Percentiles rank a stretch among this genome's conserved stretches.
Conservation (phyloP, 2,888 invertebrate genomes). For the Artemia sinica region DNA sequence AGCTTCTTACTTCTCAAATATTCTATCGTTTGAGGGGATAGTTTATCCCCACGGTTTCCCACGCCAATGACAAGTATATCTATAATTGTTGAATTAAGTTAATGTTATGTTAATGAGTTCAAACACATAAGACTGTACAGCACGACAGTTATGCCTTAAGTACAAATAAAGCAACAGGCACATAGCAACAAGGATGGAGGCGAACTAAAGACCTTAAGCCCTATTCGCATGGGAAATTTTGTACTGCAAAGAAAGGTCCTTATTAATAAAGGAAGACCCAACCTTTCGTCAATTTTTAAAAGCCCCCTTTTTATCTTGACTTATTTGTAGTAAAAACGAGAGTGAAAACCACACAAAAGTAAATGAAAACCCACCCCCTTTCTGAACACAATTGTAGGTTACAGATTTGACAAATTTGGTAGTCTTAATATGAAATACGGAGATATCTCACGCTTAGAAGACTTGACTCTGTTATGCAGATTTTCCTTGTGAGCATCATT, state of each 20-base stretch:
- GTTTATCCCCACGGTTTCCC: constrained; percentile 41
- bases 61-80: constrained; percentile 44
- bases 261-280: too few relatives aligned
- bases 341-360: too few relatives aligned
- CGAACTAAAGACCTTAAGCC: not conserved
- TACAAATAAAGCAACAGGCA: constrained; percentile 32
- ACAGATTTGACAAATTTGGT: too few relatives aligned
- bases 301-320: not conserved
- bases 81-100: constrained; percentile 27
- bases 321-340: not conserved
- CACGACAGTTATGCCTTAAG: constrained; percentile 30
- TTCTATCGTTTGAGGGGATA: constrained; percentile 29
- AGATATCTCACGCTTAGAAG: too few relatives aligned
- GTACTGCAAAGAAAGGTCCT: too few relatives aligned
- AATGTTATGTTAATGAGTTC: not conserved
- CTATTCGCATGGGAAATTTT: too few relatives aligned
- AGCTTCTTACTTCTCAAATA: constrained; percentile 39
- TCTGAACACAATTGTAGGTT: too few relatives aligned
- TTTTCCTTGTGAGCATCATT: too few relatives aligned
- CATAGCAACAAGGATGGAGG: not conserved
- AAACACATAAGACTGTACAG: not conserved
- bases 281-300: not conserved
- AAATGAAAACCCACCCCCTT: too few relatives aligned
- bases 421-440: too few relatives aligned
- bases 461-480: too few relatives aligned